Percentiles rank a stretch among this genome's conserved stretches.
phyloP scores from a whole-genome alignment of 2,113 vertebrate species.

The Pycnonotus jocosus region DNA sequence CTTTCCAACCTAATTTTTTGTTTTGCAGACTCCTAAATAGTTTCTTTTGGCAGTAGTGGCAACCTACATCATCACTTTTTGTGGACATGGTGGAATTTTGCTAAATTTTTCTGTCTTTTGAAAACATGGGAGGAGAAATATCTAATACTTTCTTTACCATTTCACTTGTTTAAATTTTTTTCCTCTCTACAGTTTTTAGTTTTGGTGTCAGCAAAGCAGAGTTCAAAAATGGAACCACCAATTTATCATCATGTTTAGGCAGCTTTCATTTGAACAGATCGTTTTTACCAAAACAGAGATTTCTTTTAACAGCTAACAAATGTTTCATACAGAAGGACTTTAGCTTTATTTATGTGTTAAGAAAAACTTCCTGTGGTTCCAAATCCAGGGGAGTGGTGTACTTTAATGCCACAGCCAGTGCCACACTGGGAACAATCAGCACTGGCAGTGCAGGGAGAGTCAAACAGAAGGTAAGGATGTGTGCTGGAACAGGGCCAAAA shows the following conservation, averaged over 20 bases:
- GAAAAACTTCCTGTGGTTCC: background rate
- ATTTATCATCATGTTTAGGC: background rate
- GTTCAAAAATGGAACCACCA: background rate
- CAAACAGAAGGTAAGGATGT: background rate
- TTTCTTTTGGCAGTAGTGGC: background rate
- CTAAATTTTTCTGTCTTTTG: background rate
- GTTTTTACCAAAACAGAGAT: background rate
- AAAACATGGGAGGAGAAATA: background rate
- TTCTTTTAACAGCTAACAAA: background rate
- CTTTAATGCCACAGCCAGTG: background rate
- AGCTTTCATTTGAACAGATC: background rate
- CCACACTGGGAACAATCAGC: background rate
- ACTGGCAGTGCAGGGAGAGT: background rate
- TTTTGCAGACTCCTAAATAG: background rate
- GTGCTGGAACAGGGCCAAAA: background rate
- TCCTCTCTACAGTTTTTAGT: background rate
- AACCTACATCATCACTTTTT: background rate
- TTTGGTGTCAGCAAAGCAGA: background rate
- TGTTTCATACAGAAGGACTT: background rate
- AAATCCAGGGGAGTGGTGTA: background rate
- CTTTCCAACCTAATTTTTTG: background rate
- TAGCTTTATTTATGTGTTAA: background rate
- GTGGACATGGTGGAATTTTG: background rate
- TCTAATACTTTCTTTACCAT: background rate
- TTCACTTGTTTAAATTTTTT: background rate